Percentiles rank a stretch among this genome's conserved stretches.
Evolutionary conservation across 1,140 invertebrate genomes (phyloP).

Genomic region (Drosophila albomicans): DNA sequence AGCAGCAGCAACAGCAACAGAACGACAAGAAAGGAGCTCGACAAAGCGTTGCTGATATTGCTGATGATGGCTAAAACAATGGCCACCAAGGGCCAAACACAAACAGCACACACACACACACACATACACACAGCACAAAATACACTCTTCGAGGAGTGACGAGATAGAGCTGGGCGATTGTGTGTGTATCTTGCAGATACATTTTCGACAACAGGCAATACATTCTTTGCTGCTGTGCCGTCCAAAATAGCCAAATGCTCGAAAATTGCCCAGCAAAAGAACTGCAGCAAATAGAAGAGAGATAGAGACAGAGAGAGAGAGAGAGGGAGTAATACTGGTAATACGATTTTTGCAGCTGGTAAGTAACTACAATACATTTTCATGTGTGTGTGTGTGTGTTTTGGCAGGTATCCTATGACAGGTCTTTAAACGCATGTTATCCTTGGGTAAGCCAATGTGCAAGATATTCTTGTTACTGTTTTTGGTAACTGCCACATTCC

Average conservation of each 20-base stretch:
- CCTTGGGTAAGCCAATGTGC: slow-evolving; percentile 35
- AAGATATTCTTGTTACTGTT: slow-evolving; percentile 40
- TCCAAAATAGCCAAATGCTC: slow-evolving; percentile 55
- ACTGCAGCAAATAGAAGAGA: slow-evolving; percentile 11
- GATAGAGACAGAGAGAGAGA: slow-evolving; percentile 6
- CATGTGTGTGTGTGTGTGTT: not conserved
- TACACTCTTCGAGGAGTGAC: slow-evolving; percentile 25
- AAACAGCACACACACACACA: slow-evolving; percentile 19
- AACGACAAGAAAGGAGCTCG: slow-evolving; percentile 45
- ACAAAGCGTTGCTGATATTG: slow-evolving; percentile 39
- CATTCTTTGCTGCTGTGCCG: slow-evolving; percentile 35
- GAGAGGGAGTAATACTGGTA: slow-evolving; percentile 42
- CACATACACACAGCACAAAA: not conserved
- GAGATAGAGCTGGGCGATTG: slow-evolving; percentile 18
- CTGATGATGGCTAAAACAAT: slow-evolving; percentile 59
- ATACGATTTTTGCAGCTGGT: slow-evolving; percentile 60
- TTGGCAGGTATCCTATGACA: slow-evolving; percentile 33
- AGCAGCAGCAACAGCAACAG: slow-evolving; percentile 28
- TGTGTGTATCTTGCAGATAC: slow-evolving; percentile 61
- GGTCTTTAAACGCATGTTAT: slow-evolving; percentile 47
- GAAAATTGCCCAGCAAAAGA: slow-evolving; percentile 59
- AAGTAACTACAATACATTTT: slow-evolving; percentile 12
- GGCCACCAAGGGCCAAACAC: slow-evolving; percentile 42
- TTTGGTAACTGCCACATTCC: slow-evolving; percentile 24
- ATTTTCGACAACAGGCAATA: slow-evolving; percentile 76